Evolutionary conservation across 2,888 invertebrate species (phyloP).

Genomic region (Ecliptopera silaceata): DNA sequence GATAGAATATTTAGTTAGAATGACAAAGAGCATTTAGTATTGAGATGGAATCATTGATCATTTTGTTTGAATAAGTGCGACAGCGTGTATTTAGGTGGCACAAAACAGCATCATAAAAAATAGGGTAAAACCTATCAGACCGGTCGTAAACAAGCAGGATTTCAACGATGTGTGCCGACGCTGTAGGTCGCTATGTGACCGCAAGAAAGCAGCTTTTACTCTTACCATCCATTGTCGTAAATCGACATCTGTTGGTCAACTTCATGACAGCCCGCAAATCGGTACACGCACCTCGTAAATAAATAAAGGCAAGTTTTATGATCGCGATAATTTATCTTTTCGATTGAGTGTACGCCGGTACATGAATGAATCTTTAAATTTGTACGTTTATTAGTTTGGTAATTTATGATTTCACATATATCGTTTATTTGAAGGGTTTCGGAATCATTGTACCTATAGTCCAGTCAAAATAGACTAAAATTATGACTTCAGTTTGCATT

Average conservation of each 20-base stretch:
- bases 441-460: too few relatives aligned
- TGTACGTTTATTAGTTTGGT: neutral
- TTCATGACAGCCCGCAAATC: constrained; percentile 33
- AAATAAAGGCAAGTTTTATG: constrained; percentile 7
- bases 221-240: constrained; percentile 39
- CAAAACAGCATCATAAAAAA: constrained; percentile 14
- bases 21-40: too few relatives aligned
- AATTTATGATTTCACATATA: too few relatives aligned
- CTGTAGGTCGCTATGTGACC: constrained; percentile 68
- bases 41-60: too few relatives aligned
- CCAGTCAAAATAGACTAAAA: too few relatives aligned
- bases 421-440: too few relatives aligned
- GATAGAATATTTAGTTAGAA: too few relatives aligned
- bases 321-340: constrained; percentile 3
- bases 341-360: neutral
- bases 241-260: constrained; percentile 33
- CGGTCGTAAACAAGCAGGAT: constrained; percentile 63
- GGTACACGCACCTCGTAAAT: constrained; percentile 22
- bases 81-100: too few relatives aligned
- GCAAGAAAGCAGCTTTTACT: constrained; percentile 75
- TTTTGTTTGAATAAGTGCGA: too few relatives aligned
- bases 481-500: too few relatives aligned
- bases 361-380: neutral
- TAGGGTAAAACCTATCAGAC: constrained; percentile 39
- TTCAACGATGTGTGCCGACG: constrained; percentile 69